Base-by-base conservation (phyloP, 1,140 invertebrate species). In the Pachypsylla venusta region DNA sequence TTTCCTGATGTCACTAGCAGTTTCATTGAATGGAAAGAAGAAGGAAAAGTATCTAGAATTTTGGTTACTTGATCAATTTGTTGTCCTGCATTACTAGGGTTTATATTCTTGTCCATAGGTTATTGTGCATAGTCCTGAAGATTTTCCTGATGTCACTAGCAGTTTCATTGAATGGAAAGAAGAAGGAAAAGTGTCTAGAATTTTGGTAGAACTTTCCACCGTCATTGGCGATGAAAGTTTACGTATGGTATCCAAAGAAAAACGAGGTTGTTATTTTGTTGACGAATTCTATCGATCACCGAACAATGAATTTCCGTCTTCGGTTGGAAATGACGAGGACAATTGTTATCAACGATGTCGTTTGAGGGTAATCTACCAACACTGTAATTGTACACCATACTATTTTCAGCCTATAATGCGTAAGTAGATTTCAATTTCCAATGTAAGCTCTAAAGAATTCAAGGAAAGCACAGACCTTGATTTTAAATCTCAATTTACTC, bases 381-480 rank as follows among this genome's bases (percentile, higher is more conserved):
- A 26, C 4, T 63, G 62, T 56, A 61, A 63, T 19, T 63, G 62
- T 25, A 61, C 57, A 1, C 62, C 60, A 10, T 63, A 63, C 56
- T 63, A 57, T 40, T 61, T 39, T 48, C 40, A 56, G 20, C 14
- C 26, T 20, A 40, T 56, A 10, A 35, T 27, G 55, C 58, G 61
- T 62, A 0, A 35, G 27, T 22, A 27, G 14, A 10, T 28, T 25
- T 22, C n/a, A n/a, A n/a, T n/a, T n/a, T n/a, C n/a, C n/a, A n/a
- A n/a, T n/a, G n/a, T n/a, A n/a, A n/a, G n/a, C n/a, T n/a, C n/a
- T n/a, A n/a, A n/a, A n/a, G n/a, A n/a, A n/a, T n/a, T n/a, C n/a
- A n/a, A n/a, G n/a, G n/a, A n/a, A n/a, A n/a, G n/a, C n/a, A n/a
- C n/a, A n/a, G n/a, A n/a, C n/a, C n/a, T n/a, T n/a, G n/a, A n/a